These are phyloP conservation scores for Chondrosia reniformis DNA, from an alignment of 37 sponge, comb jelly and placozoan species.

Conservation along the genomic window DNA sequence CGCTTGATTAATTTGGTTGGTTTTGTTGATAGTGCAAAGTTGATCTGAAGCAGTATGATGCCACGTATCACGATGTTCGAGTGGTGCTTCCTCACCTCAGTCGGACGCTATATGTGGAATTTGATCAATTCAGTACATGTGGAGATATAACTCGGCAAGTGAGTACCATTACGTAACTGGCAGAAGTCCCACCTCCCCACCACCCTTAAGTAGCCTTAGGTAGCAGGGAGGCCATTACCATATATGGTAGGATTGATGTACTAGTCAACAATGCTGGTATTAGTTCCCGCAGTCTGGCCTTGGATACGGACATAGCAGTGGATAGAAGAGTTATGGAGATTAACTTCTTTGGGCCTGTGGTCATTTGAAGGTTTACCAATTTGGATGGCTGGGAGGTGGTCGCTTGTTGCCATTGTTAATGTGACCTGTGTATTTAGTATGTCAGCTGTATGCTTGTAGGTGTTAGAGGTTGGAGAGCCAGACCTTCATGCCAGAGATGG, in stretches of 20 bases:
- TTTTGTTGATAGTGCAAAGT: conserved; percentile 83
- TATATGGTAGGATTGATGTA: conserved; percentile 64
- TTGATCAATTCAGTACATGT: conserved; percentile 86
- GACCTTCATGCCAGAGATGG: conserved; percentile 25
- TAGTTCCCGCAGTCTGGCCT: conserved; percentile 54
- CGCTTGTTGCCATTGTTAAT: no score
- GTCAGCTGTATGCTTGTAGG: no score
- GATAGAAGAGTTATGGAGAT: conserved; percentile 73
- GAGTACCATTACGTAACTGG: no score
- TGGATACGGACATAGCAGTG: conserved; percentile 54
- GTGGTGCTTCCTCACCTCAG: conserved; percentile 80
- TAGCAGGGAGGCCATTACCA: no score
- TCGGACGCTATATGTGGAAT: conserved; percentile 67
- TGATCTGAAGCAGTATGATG: conserved; percentile 74
- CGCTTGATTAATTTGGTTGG: no score
- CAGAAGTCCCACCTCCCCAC: no score
- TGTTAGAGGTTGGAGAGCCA: conserved; percentile 28
- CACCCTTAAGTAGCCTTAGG: no score
- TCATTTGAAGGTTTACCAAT: no score
- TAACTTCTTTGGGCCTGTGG: conserved; percentile 79
- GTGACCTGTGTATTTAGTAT: no score
- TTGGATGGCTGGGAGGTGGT: no score
- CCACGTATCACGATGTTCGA: conserved; percentile 62
- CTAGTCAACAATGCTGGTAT: conserved; percentile 82
- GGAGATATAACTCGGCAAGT: conserved; percentile 25